Percentiles rank a stretch among this genome's conserved stretches.
phyloP scores from a whole-genome alignment of 1,140 invertebrate species.

The Habropoda laboriosa region DNA sequence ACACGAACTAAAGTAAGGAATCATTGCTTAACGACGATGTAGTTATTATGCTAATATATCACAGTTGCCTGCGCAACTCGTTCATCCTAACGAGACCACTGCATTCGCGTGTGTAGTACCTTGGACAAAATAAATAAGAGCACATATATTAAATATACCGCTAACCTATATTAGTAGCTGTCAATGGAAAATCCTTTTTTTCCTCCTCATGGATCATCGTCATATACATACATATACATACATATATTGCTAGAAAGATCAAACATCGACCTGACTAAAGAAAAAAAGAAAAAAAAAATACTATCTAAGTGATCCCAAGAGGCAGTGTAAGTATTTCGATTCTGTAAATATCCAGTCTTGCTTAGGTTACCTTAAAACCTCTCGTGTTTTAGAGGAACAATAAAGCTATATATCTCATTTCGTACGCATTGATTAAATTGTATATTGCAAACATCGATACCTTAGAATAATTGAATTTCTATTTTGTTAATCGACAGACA shows the following conservation, averaged over 20 bases:
- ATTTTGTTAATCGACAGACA: neutral
- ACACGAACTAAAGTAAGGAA: constrained; percentile 52
- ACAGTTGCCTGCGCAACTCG: constrained; percentile 76
- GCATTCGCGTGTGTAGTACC: constrained; percentile 46
- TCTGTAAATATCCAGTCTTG: constrained; percentile 57
- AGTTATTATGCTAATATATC: constrained; percentile 77
- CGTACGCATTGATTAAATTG: neutral
- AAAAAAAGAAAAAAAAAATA: too few species aligned
- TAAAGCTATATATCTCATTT: constrained; percentile 32
- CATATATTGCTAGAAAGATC: constrained; percentile 10
- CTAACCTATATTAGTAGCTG: constrained; percentile 55
- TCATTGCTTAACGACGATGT: constrained; percentile 58
- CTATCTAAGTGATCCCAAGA: constrained; percentile 44
- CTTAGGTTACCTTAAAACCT: neutral
- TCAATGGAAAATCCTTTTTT: constrained; percentile 39
- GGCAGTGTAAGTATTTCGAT: constrained; percentile 51
- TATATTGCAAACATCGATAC: constrained; percentile 2
- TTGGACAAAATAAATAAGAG: constrained; percentile 68
- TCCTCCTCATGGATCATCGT: neutral
- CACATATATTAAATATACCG: constrained; percentile 67
- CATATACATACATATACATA: constrained; percentile 1
- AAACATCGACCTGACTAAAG: constrained; percentile 10
- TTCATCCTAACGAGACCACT: constrained; percentile 60
- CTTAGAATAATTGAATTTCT: constrained; percentile 21
- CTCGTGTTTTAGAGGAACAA: constrained; percentile 40